These are phyloP conservation scores for Centruroides vittatus DNA, from an alignment of 1,140 invertebrate genomes.

Conservation along the genomic window DNA sequence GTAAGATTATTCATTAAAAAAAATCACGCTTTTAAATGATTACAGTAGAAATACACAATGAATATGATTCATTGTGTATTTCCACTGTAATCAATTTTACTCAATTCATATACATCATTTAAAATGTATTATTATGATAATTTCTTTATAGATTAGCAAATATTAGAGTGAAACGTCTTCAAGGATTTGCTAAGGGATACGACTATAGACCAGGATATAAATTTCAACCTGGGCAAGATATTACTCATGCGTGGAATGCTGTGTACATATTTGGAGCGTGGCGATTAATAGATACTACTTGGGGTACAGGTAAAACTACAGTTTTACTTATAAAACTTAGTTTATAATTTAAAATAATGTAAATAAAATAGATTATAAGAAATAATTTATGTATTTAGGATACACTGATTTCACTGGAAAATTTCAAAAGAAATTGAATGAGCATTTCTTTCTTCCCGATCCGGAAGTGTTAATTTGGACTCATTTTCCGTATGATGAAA, in stretches of 20 bases:
- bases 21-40: no score
- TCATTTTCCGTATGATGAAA: constrained; percentile 36
- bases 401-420: constrained; percentile 26
- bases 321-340: constrained; percentile 21
- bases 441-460: constrained; percentile 38
- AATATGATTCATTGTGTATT: no score
- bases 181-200: constrained; percentile 27
- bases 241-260: constrained; percentile 30
- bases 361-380: not conserved
- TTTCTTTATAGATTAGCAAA: constrained; percentile 10
- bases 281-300: constrained; percentile 35
- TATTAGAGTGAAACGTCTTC: constrained; percentile 24
- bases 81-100: no score
- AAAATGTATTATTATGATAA: no score
- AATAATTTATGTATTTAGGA: constrained; percentile 16
- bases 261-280: constrained; percentile 30
- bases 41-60: no score
- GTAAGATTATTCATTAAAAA: constrained; percentile 4
- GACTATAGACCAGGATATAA: constrained; percentile 25
- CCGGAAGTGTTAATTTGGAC: constrained; percentile 38
- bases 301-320: constrained; percentile 29
- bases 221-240: constrained; percentile 24
- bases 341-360: not conserved
- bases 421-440: constrained; percentile 24
- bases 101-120: no score